Base-by-base conservation (phyloP, 2,113 vertebrate species). In the Ginglymostoma cirratum region DNA sequence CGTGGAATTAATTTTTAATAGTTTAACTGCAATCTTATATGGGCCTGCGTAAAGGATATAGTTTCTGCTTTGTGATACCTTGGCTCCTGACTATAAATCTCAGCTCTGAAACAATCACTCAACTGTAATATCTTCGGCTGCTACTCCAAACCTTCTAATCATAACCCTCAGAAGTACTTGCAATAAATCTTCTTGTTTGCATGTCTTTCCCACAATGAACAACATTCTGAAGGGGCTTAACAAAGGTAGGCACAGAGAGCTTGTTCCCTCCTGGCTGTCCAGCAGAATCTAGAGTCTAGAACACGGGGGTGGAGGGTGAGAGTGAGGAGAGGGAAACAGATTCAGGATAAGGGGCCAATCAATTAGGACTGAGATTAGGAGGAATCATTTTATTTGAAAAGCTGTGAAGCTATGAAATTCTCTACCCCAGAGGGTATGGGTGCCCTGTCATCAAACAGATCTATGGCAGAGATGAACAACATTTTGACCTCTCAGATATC, bases 1-100 rank as follows among this genome's bases (percentile, higher is more conserved):
- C 30, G 4, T 34, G 42, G 42, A 95, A 95, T 95, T 95, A 72
- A 72, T 72, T 94, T 95, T 95, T 95, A 95, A 95, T 95, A 48
- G 69, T 48, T 72, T 45, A 70, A 72, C 2, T 72, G 66, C 42
- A 95, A 76, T 8, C 67, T 70, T 95, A 95, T 45, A 52, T 52
- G 27, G 12, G 4, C 42, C 69, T 72, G 72, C 14, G 42, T 42
- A 24, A 70, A 69, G 93, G 66, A 94, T 61, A 67, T 34, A 72
- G 24, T 72, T 95, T 76, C 67, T 30, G 69, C 34, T 24, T 95
- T 4, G n/a, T 38, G 89, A 95, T 72, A 72, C 42, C 27, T 76
- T 42, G 30, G 69, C 27, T 27, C 92, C 66, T 70, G 66, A 6
- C 30, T 23, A 1, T 42, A 94, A 45, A 6, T 3, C 21, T 30